A percentile compares a stretch with the other conserved stretches of the same genome.
These are phyloP conservation scores for Sebastes elongatus DNA, from an alignment of 2,797 vertebrate species.

Conservation along the genomic window DNA sequence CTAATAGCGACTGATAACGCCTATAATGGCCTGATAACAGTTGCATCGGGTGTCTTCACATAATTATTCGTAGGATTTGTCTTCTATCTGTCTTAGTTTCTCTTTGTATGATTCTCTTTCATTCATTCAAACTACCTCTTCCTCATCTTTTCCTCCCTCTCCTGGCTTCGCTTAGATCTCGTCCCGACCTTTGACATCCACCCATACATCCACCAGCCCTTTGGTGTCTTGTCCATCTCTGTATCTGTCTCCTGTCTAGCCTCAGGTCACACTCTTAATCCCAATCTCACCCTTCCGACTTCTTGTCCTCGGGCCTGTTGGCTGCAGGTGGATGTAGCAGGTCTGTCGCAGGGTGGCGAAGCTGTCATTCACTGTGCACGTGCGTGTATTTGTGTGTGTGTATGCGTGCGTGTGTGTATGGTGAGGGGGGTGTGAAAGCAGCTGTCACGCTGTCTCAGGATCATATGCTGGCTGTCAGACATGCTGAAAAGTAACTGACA, in stretches of 20 bases:
- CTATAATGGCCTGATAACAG: too few relatives aligned
- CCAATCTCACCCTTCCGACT: constrained; percentile 43
- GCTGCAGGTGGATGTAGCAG: constrained; percentile 62
- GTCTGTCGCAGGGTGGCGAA: constrained; percentile 56
- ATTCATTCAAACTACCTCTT: neutral
- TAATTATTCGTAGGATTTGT: neutral
- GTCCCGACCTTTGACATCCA: constrained; percentile 35
- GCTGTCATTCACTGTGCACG: constrained; percentile 64
- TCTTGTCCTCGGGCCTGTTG: constrained; percentile 54
- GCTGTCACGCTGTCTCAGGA: constrained; percentile 81
- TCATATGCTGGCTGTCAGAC: constrained; percentile 83
- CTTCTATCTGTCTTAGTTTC: neutral
- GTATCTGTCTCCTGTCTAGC: constrained; percentile 61
- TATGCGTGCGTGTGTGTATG: constrained; percentile 6
- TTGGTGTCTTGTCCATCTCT: constrained; percentile 55
- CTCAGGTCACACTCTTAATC: constrained; percentile 38
- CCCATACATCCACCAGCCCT: constrained; percentile 32
- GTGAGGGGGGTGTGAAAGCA: constrained; percentile 61
- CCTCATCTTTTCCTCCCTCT: constrained; percentile 1
- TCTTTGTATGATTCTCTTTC: neutral
- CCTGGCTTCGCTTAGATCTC: constrained; percentile 13
- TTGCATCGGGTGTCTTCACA: neutral
- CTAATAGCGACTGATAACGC: too few relatives aligned
- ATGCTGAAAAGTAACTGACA: constrained; percentile 67
- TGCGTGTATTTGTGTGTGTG: constrained; percentile 13